Base-by-base conservation (phyloP, 2,113 vertebrate genomes). In the Trematocara zebra region DNA sequence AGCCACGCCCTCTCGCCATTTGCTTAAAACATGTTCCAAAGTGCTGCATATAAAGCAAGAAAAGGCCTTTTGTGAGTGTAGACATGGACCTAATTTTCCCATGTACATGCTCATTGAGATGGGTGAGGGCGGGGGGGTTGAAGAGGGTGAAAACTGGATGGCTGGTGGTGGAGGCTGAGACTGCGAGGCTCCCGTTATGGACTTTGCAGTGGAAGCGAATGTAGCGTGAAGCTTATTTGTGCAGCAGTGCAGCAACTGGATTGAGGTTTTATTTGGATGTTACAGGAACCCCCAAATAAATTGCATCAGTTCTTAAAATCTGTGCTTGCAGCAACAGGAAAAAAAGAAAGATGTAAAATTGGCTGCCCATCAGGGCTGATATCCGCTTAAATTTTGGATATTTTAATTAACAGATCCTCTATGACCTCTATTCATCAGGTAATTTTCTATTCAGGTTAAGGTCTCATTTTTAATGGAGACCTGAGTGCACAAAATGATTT, bases 1-100 rank as follows among this genome's bases (percentile, higher is more conserved):
- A 33, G 26, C 40, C 57, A 51, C 6, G 4, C 81, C 83, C 69
- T 31, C 64, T 78, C 11, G 1, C 20, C 64, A 49, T 87, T 86
- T 83, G 33, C 82, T 82, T 40, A 28, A 61, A 83, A 33, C 17
- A 37, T 51, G 74, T 85, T 87, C 31, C 54, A 44, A 91, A 85
- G 78, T 54, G 47, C 23, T 42, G 61, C 33, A 5, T 81, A 42
- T 57, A 81, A 89, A 86, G 85, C 31, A 11, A 44, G 35, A 80
- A 53, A 76, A 47, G 35, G 82, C 31, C 64, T 87, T 86, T 82
- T 89, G 80, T 90, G 54, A 69, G 82, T 54, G 89, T 64, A 42
- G 86, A 84, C 89, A 79, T 69, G 64, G 86, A 76, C 56, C 87
- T 90, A 72, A 87, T 83, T 78, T 74, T 59, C 51, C 52, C 17